phyloP scores from a whole-genome alignment of 2,888 invertebrate genomes.

The Homarus gammarus region DNA sequence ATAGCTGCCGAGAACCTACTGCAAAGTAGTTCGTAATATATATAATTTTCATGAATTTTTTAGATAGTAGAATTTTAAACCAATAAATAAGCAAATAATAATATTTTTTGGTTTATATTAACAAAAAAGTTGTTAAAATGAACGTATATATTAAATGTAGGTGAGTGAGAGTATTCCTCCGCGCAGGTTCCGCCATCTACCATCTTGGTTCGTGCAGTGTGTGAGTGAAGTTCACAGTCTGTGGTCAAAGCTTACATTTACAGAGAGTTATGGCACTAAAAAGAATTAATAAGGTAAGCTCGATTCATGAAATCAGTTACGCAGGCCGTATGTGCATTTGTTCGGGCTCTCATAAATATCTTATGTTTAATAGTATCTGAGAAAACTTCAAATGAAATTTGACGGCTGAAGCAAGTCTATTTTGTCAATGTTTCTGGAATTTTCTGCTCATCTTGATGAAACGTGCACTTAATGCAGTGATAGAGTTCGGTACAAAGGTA shows the following conservation, averaged over 20 bases:
- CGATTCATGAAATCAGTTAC: background rate
- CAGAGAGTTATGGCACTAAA: constrained; percentile 67
- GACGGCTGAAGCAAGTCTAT: constrained; percentile 37
- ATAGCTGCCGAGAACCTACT: constrained; percentile 22
- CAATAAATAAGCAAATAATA: background rate
- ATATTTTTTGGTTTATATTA: background rate
- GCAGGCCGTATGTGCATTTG: background rate
- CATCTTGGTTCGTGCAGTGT: constrained; percentile 60
- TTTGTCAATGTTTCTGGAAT: constrained; percentile 22
- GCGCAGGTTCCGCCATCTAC: constrained; percentile 59
- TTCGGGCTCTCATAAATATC: background rate
- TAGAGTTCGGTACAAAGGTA: background rate
- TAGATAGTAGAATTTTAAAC: too few relatives aligned
- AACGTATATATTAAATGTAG: background rate
- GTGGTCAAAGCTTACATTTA: constrained; percentile 32
- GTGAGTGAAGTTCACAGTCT: constrained; percentile 20
- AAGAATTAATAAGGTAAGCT: constrained; percentile 72
- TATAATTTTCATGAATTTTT: background rate
- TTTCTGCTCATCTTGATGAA: background rate
- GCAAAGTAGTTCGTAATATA: constrained; percentile 39
- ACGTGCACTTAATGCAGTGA: background rate
- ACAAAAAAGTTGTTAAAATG: too few relatives aligned
- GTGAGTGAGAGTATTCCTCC: constrained; percentile 47
- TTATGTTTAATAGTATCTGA: background rate
- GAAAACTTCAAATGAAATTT: constrained; percentile 11